Evolutionary conservation across 2,797 vertebrate species (phyloP).

Genomic region (Jordanella pulchra): DNA sequence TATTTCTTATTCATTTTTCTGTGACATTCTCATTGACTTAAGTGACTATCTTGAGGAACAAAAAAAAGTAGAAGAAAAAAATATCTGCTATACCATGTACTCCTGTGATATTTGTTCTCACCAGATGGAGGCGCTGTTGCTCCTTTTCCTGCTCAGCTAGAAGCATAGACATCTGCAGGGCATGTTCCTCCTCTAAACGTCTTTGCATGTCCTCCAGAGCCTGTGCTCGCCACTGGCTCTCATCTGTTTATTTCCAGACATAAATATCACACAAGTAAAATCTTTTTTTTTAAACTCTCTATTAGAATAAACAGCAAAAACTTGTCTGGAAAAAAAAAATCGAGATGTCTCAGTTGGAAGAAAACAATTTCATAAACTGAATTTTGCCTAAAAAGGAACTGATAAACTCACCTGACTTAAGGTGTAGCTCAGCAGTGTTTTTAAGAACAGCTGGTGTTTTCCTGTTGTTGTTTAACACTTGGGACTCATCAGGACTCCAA

Average conservation of each 20-base stretch:
- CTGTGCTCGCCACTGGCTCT: conserved; percentile 80
- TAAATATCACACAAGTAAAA: conserved; percentile 11
- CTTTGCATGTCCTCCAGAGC: conserved; percentile 89
- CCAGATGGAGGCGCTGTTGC: conserved; percentile 86
- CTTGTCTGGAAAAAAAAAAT: neutral
- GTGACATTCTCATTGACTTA: neutral
- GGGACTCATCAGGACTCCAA: conserved; percentile 49
- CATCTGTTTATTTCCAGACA: conserved; percentile 66
- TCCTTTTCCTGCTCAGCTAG: conserved; percentile 91
- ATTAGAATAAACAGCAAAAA: neutral
- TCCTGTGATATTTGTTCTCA: conserved; percentile 60
- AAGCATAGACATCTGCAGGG: conserved; percentile 86
- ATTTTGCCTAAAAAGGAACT: accelerated
- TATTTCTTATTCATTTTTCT: neutral
- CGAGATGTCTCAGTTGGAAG: neutral
- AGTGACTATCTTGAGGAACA: neutral
- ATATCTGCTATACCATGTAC: neutral
- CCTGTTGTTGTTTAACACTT: conserved; percentile 45
- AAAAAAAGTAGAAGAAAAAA: conserved; percentile 2
- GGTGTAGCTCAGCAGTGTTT: conserved; percentile 65
- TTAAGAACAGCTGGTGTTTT: conserved; percentile 49
- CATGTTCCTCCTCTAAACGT: conserved; percentile 88
- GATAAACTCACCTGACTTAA: conserved; percentile 51
- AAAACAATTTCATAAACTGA: too few relatives aligned
- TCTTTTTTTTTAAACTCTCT: neutral